Evolutionary conservation across 2,888 invertebrate genomes (phyloP), one percentile per base, ranked within the genome.

Genomic region (Blomia tropicalis): DNA sequence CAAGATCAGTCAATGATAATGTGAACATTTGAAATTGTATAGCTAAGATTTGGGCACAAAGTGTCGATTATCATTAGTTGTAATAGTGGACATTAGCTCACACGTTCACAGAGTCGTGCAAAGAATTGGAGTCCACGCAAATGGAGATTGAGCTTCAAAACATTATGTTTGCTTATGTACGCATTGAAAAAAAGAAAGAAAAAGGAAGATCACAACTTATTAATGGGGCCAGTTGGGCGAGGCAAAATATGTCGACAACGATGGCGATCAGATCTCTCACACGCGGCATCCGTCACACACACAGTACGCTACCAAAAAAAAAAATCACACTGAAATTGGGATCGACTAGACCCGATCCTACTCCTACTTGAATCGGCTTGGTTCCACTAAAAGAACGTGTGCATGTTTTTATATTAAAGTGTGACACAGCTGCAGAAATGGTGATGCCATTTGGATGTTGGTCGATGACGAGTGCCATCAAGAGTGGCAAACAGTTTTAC

Each of bases 1-100:
- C 51, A 7, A 47, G 51, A 47, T 47, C 51, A 27, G n/a, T 11
- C 51, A n/a, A n/a, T 47, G 51, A 47, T 47, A 47, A 47, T 47
- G 7, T 47, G 22, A n/a, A 47, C 23, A 47, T n/a, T 47, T 7
- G 7, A 22, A 14, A 14, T 27, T 19, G 7, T 47, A 25, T 19
- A 27, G 23, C 22, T 27, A 47, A n/a, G 36, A 36, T 36, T 36
- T 36, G 36, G 23, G 7, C 23, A 41, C 41, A 14, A 41, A 47
- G 51, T 47, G 51, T 25, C 51, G 51, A 47, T 47, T 47, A 47
- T 47, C 51, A 47, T 47, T 47, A 47, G 51, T 7, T 19, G 11
- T 47, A 47, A 47, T 47, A 47, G 51, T 47, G 51, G 23, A 47
- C 51, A 47, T 47, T 47, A 47, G 22, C 7, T 22, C 11, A 17